Conservation (phyloP, 2,888 invertebrate genomes). For the Chesias legatella region DNA sequence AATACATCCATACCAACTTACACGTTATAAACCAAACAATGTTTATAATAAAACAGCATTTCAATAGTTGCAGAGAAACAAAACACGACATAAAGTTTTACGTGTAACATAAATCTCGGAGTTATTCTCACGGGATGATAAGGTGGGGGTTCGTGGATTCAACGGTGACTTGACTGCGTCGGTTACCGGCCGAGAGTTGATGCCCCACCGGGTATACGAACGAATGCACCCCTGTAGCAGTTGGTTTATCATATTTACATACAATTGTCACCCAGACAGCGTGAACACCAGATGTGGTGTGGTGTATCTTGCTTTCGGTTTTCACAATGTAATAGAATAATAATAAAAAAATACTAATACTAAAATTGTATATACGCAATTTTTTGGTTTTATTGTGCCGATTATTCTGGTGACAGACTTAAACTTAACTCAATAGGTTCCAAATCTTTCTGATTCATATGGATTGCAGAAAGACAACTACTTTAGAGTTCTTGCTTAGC, state of each 20-base stretch:
- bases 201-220: constrained; percentile 26
- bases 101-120: constrained; percentile 73
- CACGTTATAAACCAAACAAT: constrained; percentile 30
- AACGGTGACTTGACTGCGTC: constrained; percentile 20
- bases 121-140: constrained; percentile 77
- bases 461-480: too few species aligned
- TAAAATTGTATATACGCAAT: too few species aligned
- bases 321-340: too few species aligned
- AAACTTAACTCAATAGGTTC: too few species aligned
- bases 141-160: constrained; percentile 54
- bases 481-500: too few species aligned
- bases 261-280: constrained; percentile 9
- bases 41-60: constrained; percentile 46
- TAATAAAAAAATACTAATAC: too few species aligned
- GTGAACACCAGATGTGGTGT: neutral
- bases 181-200: constrained; percentile 23
- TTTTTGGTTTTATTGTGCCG: too few species aligned
- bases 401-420: too few species aligned
- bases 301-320: too few species aligned
- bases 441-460: too few species aligned
- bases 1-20: too few species aligned
- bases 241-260: constrained; percentile 23
- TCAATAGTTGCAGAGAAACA: constrained; percentile 52
- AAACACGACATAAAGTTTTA: constrained; percentile 75
- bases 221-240: constrained; percentile 16